Conservation (phyloP, 2,113 vertebrate species). For the Ictalurus punctatus region DNA sequence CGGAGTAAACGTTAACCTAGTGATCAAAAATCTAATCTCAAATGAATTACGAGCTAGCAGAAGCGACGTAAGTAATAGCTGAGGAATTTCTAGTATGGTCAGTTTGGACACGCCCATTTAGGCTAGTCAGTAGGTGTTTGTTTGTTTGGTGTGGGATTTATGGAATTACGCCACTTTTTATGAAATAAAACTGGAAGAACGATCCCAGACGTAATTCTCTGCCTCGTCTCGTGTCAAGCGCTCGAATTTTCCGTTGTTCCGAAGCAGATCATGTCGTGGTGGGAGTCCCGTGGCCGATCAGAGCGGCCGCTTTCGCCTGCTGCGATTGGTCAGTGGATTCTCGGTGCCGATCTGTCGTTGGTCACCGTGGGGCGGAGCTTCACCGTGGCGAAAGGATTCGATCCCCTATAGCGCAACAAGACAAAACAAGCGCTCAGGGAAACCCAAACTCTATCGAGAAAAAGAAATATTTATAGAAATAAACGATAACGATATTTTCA, state of each 20-base stretch:
- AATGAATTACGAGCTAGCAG: not conserved
- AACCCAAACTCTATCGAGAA: not conserved
- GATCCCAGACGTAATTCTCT: not conserved
- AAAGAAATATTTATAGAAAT: not conserved
- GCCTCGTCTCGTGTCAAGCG: not conserved
- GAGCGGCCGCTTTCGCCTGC: not conserved
- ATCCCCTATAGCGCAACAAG: slow-evolving; percentile 73
- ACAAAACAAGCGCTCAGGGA: not conserved
- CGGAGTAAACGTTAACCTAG: not conserved
- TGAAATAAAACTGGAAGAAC: not conserved
- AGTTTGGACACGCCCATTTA: not conserved
- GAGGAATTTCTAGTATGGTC: not conserved
- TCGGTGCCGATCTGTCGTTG: slow-evolving; percentile 85
- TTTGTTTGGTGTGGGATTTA: not conserved
- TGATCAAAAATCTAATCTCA: not conserved
- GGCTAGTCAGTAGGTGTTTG: not conserved
- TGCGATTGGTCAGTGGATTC: slow-evolving; percentile 66
- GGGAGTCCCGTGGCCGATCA: not conserved
- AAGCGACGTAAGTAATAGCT: not conserved
- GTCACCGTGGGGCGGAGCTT: slow-evolving; percentile 87
- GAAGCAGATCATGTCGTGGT: not conserved
- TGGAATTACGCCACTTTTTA: not conserved
- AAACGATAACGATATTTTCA: not conserved
- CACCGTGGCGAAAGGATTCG: slow-evolving; percentile 89
- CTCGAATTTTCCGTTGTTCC: not conserved